phyloP scores from a whole-genome alignment of 2,113 vertebrate species.

The Calypte anna region DNA sequence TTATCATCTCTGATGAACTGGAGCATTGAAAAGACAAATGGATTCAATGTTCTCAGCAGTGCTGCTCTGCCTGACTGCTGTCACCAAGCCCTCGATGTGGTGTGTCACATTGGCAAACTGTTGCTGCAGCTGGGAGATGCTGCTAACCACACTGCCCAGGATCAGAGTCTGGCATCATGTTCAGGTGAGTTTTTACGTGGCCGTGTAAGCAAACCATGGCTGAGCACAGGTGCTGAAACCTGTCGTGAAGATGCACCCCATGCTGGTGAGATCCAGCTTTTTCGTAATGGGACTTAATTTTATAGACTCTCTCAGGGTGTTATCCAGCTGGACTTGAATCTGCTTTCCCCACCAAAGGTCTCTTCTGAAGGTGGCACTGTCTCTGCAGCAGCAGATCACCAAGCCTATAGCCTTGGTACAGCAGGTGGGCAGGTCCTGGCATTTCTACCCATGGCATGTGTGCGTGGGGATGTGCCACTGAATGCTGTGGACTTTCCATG shows the following conservation, averaged over 20 bases:
- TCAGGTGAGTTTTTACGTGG: rapidly evolving
- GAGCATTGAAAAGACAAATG: background rate
- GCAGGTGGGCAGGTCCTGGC: background rate
- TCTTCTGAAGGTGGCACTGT: background rate
- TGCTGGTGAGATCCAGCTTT: background rate
- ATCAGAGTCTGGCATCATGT: background rate
- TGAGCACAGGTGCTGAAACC: background rate
- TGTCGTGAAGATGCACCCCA: background rate
- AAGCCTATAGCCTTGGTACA: background rate
- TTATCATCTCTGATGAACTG: rapidly evolving
- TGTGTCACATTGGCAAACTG: background rate
- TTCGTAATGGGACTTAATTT: background rate
- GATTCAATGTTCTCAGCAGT: background rate
- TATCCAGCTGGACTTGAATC: background rate
- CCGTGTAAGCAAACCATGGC: rapidly evolving
- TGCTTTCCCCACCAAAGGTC: background rate
- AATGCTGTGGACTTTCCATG: background rate
- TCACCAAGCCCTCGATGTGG: rapidly evolving
- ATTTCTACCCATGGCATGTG: rapidly evolving
- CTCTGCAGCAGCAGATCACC: background rate
- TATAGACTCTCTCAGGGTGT: background rate
- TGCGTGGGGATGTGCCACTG: background rate
- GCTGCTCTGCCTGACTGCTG: rapidly evolving
- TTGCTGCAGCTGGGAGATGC: background rate
- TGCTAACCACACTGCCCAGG: background rate